Percentiles rank a stretch among this genome's conserved stretches.
Conservation (phyloP, 2,888 invertebrate species). For the Ophion costatus region DNA sequence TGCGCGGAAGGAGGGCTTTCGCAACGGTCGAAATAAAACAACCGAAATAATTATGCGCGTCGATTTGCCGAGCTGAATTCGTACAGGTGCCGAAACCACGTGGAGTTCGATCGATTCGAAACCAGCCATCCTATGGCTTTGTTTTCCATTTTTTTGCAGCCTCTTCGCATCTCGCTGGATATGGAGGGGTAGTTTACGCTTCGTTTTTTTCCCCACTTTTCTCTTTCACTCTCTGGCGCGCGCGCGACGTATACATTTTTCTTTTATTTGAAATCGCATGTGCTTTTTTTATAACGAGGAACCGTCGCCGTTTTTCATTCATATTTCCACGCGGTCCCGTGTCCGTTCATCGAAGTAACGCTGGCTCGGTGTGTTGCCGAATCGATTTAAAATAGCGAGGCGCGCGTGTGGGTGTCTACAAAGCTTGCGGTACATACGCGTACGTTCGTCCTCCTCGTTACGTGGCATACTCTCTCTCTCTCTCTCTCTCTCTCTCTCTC, state of each 20-base stretch:
- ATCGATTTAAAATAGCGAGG: constrained; percentile 78
- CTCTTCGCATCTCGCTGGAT: constrained; percentile 35
- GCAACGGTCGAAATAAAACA: constrained; percentile 2
- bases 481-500: too few relatives aligned
- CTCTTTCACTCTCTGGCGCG: constrained; percentile 23
- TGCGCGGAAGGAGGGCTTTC: background rate
- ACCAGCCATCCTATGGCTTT: constrained; percentile 74
- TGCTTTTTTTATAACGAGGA: constrained; percentile 71
- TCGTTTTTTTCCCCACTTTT: constrained; percentile 45
- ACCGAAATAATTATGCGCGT: background rate
- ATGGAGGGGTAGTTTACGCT: constrained; percentile 47
- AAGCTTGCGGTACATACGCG: constrained; percentile 39
- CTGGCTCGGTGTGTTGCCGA: constrained; percentile 69
- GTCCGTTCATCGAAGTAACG: constrained; percentile 79
- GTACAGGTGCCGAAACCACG: constrained; percentile 75
- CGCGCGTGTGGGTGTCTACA: background rate
- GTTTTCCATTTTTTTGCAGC: constrained; percentile 70
- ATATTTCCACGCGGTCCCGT: constrained; percentile 76
- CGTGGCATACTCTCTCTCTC: constrained; percentile 67
- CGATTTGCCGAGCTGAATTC: constrained; percentile 48
- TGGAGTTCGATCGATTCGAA: constrained; percentile 79
- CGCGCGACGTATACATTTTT: constrained; percentile 23
- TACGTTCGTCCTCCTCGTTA: constrained; percentile 67
- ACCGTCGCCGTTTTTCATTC: constrained; percentile 81
- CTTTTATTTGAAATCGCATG: constrained; percentile 51